Evolutionary conservation across 2,113 vertebrate species (phyloP).

Genomic region (Lophura nycthemera): DNA sequence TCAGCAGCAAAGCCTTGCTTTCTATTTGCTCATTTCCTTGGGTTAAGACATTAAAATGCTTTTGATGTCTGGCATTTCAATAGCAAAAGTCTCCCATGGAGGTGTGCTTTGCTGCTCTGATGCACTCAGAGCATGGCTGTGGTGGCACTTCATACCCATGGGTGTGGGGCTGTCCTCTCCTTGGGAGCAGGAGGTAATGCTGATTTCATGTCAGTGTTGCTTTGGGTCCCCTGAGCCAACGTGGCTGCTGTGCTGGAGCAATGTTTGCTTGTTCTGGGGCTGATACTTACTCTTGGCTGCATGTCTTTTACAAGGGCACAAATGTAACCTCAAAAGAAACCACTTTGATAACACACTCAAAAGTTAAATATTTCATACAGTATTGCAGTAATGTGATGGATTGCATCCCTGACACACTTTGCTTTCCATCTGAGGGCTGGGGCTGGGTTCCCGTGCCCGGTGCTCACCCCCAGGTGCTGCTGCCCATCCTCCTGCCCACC

Average conservation of each 20-base stretch:
- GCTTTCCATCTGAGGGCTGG: not conserved
- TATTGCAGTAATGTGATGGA: not conserved
- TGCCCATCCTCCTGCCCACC: not conserved
- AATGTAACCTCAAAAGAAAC: slow-evolving; percentile 62
- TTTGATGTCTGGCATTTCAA: slow-evolving; percentile 5
- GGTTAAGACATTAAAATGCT: not conserved
- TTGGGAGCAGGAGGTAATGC: not conserved
- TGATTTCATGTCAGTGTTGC: slow-evolving; percentile 39
- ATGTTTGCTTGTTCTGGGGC: slow-evolving; percentile 26
- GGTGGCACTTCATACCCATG: accelerated
- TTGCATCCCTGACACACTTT: not conserved
- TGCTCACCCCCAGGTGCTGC: not conserved
- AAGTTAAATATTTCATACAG: slow-evolving; percentile 66
- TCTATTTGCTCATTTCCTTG: not conserved
- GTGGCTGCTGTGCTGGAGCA: accelerated
- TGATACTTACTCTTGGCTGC: slow-evolving; percentile 36
- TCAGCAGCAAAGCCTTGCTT: not conserved
- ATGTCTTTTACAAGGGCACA: slow-evolving; percentile 44
- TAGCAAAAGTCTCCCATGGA: not conserved
- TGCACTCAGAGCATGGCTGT: not conserved
- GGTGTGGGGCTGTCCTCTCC: not conserved
- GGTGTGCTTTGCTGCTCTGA: not conserved
- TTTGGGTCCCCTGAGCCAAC: not conserved
- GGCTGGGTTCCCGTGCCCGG: not conserved
- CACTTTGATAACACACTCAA: slow-evolving; percentile 35